Evolutionary conservation across 2,113 vertebrate species (phyloP).

Genomic region (Balaenoptera acutorostrata): DNA sequence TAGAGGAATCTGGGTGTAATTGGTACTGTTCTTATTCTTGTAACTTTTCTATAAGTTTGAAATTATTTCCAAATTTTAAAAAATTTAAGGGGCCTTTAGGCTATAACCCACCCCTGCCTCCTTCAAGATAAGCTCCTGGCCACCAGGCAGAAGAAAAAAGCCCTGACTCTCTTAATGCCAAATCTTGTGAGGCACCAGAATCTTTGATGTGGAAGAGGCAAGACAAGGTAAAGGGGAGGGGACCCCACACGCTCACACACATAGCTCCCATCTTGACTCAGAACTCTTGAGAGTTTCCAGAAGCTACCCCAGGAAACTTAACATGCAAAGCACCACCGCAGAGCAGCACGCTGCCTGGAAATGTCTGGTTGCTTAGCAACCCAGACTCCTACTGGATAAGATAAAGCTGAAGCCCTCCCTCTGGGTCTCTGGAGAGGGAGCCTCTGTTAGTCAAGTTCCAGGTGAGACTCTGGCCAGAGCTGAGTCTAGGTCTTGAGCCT

Average conservation of each 20-base stretch:
- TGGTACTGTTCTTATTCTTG: background rate
- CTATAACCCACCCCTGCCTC: background rate
- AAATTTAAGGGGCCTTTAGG: background rate
- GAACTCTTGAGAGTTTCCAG: background rate
- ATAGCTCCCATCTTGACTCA: background rate
- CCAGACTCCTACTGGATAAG: slow-evolving; percentile 21
- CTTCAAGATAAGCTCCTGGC: background rate
- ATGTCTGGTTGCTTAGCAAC: slow-evolving; percentile 73
- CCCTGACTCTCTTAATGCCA: background rate
- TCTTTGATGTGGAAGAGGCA: background rate
- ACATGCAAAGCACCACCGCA: background rate
- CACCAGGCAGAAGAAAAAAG: background rate
- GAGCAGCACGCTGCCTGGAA: slow-evolving; percentile 20
- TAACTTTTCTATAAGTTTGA: slow-evolving; percentile 13
- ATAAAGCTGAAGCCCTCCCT: background rate
- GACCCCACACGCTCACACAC: background rate
- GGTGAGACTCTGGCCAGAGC: background rate
- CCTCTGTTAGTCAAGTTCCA: background rate
- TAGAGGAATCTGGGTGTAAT: background rate
- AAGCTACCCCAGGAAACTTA: background rate
- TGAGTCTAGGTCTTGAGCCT: background rate
- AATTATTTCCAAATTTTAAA: slow-evolving; percentile 27
- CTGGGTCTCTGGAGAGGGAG: background rate
- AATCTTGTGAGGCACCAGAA: background rate
- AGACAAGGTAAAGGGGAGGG: background rate